phyloP scores from a whole-genome alignment of 2,888 invertebrate species.

The Eueremaeus valkanovi region DNA sequence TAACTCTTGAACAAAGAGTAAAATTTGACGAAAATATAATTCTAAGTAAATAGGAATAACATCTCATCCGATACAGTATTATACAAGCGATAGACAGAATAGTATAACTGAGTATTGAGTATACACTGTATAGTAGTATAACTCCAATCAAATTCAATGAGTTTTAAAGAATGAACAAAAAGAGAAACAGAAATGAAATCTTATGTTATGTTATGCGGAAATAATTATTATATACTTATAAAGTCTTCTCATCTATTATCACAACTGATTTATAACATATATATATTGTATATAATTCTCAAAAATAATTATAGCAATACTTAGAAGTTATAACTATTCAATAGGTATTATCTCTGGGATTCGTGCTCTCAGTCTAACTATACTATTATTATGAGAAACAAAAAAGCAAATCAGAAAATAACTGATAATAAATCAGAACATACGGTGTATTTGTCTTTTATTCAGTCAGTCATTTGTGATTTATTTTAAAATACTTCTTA shows the following conservation, averaged over 20 bases:
- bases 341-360: neutral
- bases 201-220: neutral
- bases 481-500: too few species aligned
- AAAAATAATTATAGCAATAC: too few species aligned
- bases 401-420: too few species aligned
- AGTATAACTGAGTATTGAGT: neutral
- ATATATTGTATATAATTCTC: neutral
- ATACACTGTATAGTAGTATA: neutral
- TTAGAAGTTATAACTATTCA: neutral
- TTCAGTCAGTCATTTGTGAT: too few species aligned
- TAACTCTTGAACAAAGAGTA: conserved; percentile 13
- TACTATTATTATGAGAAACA: neutral
- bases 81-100: too few species aligned
- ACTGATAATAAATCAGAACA: too few species aligned
- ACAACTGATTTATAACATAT: too few species aligned
- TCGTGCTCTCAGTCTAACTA: neutral
- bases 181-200: neutral
- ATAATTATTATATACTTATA: neutral
- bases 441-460: too few species aligned
- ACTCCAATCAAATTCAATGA: neutral
- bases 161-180: neutral
- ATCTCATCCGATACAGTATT: neutral
- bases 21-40: conserved; percentile 18
- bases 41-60: conserved; percentile 2
- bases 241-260: neutral